Evolutionary conservation across 1,140 invertebrate genomes (phyloP), one percentile per base, ranked within the genome.

Genomic region (Brachionus rotundiformis): DNA sequence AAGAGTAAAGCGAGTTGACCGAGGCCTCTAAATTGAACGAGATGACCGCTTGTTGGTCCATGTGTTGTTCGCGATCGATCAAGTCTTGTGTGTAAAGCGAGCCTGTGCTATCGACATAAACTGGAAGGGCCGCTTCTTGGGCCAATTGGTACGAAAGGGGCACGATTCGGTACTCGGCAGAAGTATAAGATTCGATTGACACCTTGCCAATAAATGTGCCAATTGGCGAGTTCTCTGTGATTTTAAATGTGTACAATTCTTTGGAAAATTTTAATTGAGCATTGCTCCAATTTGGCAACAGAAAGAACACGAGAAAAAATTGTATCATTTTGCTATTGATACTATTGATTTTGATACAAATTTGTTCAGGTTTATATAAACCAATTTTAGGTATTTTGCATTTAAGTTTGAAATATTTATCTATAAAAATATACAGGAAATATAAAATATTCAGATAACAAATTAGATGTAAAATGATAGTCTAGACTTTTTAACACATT

Each of bases 1-100:
- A 79, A 0, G 44, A 16, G 19, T 79, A 79, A 16, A 10, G 2
- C 16, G 76, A 59, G 19, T 31, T 44, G 6, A 31, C 13, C 0
- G 76, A 79, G 5, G 47, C 44, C 27, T 79, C 76, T 19, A 79
- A 3, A 23, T 41, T 79, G 36, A 79, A 79, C 11, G 16, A 23
- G 25, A 79, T 54, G 33, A 39, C 16, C 6, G 61, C 10, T 2
- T 65, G 11, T 6, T 65, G 25, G 16, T 65, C 31, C 2, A 29
- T n/a, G 3, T 11, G 31, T n/a, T 49, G 19, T 75, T 75, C 71
- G 11, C 71, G 71, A 19, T 75, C 71, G 11, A 75, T 75, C n/a
- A 8, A 8, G 8, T 16, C 23, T 19, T 19, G 47, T 0, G 47
- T 54, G 47, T 19, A 54, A 16, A 54, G 47, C 0, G 19, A 54